Evolutionary conservation across 2,113 vertebrate species (phyloP).

Genomic region (Epinephelus moara): DNA sequence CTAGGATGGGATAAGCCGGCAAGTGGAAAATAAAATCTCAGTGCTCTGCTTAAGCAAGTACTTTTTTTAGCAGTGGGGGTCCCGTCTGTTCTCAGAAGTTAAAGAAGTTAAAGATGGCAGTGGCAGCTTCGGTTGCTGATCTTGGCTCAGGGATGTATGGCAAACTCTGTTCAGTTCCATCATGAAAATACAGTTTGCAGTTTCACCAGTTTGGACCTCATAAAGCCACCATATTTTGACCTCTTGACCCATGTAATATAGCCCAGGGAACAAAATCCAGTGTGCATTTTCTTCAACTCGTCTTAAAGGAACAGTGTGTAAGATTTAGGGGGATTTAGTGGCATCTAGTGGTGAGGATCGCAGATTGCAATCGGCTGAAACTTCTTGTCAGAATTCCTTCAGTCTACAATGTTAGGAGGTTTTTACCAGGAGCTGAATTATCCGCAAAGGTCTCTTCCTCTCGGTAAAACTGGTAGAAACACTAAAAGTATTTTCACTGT

Average conservation of each 20-base stretch:
- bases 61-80: constrained; percentile 56
- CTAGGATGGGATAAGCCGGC: constrained; percentile 51
- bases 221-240: constrained; percentile 4
- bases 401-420: no score
- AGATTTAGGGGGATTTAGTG: no score
- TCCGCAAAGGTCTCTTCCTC: no score
- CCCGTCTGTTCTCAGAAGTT: constrained; percentile 51
- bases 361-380: no score
- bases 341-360: no score
- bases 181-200: constrained; percentile 44
- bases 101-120: constrained; percentile 59
- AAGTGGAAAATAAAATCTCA: constrained; percentile 69
- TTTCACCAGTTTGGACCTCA: constrained; percentile 44
- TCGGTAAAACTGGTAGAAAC: no score
- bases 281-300: not conserved
- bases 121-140: constrained; percentile 58
- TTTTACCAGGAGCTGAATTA: no score
- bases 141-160: constrained; percentile 42
- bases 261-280: not conserved
- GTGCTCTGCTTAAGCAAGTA: constrained; percentile 52
- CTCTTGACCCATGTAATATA: constrained; percentile 24
- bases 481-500: no score
- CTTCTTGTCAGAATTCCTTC: no score
- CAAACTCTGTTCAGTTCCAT: constrained; percentile 51
- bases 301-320: no score